Evolutionary conservation across 2,888 invertebrate species (phyloP).

Genomic region (Hyppa rectilinea): DNA sequence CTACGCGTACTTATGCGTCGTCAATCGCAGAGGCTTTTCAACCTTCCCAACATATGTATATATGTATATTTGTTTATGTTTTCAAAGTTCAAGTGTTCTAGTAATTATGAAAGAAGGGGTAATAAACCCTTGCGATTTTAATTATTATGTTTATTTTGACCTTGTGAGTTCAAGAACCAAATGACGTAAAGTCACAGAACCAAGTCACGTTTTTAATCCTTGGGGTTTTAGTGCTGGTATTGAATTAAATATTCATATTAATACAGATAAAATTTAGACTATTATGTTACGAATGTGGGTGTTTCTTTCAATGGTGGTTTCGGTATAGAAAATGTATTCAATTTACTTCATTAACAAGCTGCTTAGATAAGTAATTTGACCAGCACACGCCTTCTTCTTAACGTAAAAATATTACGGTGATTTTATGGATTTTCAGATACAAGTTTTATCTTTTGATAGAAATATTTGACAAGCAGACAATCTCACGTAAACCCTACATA

Average conservation of each 20-base stretch:
- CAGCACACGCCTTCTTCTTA: background rate
- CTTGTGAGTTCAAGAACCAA: slow-evolving; percentile 24
- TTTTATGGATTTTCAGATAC: background rate
- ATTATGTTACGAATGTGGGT: background rate
- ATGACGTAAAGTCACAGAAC: slow-evolving; percentile 15
- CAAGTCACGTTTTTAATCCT: slow-evolving; percentile 37
- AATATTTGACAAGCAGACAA: no score
- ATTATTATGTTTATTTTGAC: slow-evolving; percentile 41
- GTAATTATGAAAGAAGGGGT: slow-evolving; percentile 23
- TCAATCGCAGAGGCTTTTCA: background rate
- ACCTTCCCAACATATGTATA: no score
- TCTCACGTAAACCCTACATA: background rate
- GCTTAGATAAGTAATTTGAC: background rate
- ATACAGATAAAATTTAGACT: background rate
- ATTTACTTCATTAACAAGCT: background rate
- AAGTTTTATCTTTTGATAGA: background rate
- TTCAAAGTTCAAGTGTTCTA: slow-evolving; percentile 14
- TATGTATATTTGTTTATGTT: slow-evolving; percentile 3
- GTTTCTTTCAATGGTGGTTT: background rate
- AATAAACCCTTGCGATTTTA: slow-evolving; percentile 21
- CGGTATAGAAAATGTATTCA: background rate
- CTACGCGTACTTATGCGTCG: no score
- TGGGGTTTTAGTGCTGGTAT: slow-evolving; percentile 10
- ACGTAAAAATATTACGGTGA: background rate
- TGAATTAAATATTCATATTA: background rate